Conservation (phyloP, 2,888 invertebrate genomes). For the Invenusta paracnida region DNA sequence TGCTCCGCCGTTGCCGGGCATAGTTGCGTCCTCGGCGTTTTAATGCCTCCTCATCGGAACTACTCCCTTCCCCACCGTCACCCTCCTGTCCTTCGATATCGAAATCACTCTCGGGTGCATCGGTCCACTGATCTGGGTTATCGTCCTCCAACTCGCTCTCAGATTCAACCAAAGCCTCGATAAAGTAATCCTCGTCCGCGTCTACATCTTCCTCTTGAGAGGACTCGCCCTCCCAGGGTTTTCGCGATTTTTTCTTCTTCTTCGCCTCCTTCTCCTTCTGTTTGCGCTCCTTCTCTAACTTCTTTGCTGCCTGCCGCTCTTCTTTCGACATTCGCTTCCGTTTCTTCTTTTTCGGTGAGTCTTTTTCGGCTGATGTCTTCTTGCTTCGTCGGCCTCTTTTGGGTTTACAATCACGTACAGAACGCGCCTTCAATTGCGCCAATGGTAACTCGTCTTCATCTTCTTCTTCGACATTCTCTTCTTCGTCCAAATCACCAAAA, state of each 20-base stretch:
- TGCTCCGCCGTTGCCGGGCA: slow-evolving; percentile 28
- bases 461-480: not conserved
- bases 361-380: slow-evolving; percentile 4
- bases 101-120: slow-evolving; percentile 42
- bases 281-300: not conserved
- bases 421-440: not conserved
- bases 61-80: not conserved
- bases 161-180: slow-evolving; percentile 38
- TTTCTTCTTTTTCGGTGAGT: slow-evolving; percentile 36
- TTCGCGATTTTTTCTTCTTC: slow-evolving; percentile 9
- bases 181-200: slow-evolving; percentile 41
- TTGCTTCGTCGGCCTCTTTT: not conserved
- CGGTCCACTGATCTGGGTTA: slow-evolving; percentile 37
- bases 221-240: slow-evolving; percentile 40
- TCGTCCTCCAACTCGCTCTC: slow-evolving; percentile 36
- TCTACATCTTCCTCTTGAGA: slow-evolving; percentile 40
- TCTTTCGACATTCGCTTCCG: not conserved
- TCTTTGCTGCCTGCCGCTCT: not conserved
- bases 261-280: not conserved
- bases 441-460: not conserved
- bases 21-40: slow-evolving; percentile 41
- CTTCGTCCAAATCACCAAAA: not conserved
- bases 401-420: not conserved
- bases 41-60: slow-evolving; percentile 35
- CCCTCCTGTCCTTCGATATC: slow-evolving; percentile 21